Evolutionary conservation across 2,113 vertebrate species (phyloP), one percentile per base, ranked within the genome.

Genomic region (Microtus oregoni): DNA sequence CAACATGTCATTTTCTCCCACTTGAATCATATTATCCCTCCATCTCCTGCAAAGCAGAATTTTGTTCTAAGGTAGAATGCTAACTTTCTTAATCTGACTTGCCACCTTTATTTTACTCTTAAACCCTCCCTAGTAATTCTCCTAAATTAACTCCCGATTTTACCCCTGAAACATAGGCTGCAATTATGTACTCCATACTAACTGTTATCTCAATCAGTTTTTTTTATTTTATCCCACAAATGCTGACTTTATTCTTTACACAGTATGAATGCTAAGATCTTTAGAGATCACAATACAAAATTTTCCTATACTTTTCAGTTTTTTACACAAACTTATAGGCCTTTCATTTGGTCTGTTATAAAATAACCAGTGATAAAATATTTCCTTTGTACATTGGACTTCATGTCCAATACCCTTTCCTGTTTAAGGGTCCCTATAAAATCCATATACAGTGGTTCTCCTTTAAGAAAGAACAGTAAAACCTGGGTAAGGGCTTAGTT

Each of bases 301-400:
- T 75, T 83, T 24, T 83, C 73, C 76, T 65, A 93, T n/a, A 76
- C 13, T 78, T 73, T 94, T 94, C 72, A 82, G 11, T 78, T 82
- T 73, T 94, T 7, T 58, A 73, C 44, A 85, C 70, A 90, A 89
- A 94, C 47, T 52, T 83, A 88, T 19, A 86, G 13, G 55, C 41
- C 76, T 94, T 92, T 94, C 77, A 88, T 95, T 83, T 77, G 7
- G 30, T 77, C 77, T 92, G 19, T 55, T 52, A 83, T 75, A 58
- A 92, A 96, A 96, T 95, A 95, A 96, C 82, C 89, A 95, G 77
- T 55, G 35, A 76, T 86, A 86, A 89, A 68, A 88, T 79, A 65
- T 88, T 72, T 22, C 89, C 30, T 87, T 78, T 92, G 78, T 90
- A 85, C 67, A 92, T 70, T 94, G 73, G 61, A 35, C 86, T 94